Evolutionary conservation across 1,140 invertebrate genomes (phyloP).

Genomic region (Drosophila athabasca): DNA sequence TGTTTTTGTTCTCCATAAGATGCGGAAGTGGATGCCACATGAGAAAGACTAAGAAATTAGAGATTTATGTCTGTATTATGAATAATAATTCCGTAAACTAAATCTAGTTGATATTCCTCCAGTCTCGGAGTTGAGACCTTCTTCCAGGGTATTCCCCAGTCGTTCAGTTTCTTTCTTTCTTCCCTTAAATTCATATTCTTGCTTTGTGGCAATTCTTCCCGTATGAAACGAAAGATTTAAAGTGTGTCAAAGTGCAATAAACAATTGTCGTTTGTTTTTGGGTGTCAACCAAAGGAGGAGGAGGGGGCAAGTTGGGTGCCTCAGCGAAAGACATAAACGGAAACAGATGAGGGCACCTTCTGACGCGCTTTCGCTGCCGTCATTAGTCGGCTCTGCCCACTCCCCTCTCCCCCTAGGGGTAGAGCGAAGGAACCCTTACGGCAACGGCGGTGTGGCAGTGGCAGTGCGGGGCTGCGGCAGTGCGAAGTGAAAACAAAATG

Average conservation of each 20-base stretch:
- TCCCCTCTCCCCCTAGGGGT: slow-evolving; percentile 15
- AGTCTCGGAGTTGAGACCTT: too few relatives aligned
- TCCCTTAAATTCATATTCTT: neutral
- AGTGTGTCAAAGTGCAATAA: slow-evolving; percentile 79
- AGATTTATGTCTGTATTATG: too few relatives aligned
- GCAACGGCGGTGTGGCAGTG: neutral
- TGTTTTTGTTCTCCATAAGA: too few relatives aligned
- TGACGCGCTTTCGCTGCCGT: slow-evolving; percentile 48
- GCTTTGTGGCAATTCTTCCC: slow-evolving; percentile 29
- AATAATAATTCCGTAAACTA: too few relatives aligned
- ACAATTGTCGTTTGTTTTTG: slow-evolving; percentile 68
- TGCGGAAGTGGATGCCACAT: too few relatives aligned
- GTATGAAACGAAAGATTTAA: slow-evolving; percentile 43
- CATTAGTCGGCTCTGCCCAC: slow-evolving; percentile 17
- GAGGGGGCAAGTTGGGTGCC: neutral
- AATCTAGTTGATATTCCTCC: too few relatives aligned
- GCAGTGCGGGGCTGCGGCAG: too few relatives aligned
- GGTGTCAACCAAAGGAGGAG: slow-evolving; percentile 12
- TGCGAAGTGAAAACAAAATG: slow-evolving; percentile 47
- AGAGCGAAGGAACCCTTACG: slow-evolving; percentile 34
- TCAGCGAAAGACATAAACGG: slow-evolving; percentile 7
- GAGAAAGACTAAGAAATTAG: too few relatives aligned
- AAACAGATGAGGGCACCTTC: slow-evolving; percentile 28
- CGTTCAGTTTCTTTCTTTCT: neutral
- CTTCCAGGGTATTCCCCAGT: slow-evolving; percentile 17